Percentiles rank a stretch among this genome's conserved stretches.
Conservation (phyloP, 2,888 invertebrate species). For the Athetis lepigone region DNA sequence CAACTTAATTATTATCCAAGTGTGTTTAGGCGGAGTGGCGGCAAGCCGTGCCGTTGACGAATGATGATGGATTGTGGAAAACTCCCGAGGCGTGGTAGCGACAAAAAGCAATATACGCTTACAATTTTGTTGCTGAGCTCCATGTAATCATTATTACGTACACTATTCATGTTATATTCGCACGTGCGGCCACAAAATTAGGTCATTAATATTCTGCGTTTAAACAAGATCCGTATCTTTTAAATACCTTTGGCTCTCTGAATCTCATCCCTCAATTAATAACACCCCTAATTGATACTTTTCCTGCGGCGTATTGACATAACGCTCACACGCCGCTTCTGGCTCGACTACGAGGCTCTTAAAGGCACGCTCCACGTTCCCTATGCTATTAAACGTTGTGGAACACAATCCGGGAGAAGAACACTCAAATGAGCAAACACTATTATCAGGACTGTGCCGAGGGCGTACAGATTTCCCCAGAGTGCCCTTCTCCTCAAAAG, state of each 20-base stretch:
- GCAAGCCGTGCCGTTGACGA: constrained; percentile 68
- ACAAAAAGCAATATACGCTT: constrained; percentile 58
- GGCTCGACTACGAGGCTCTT: constrained; percentile 58
- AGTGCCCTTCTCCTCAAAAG: constrained; percentile 86
- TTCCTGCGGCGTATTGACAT: constrained; percentile 53
- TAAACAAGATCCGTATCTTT: background rate
- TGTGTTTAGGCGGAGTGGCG: constrained; percentile 63
- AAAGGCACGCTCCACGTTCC: constrained; percentile 67
- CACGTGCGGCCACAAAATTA: constrained; percentile 12
- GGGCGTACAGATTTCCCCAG: constrained; percentile 88
- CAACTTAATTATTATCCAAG: constrained; percentile 65
- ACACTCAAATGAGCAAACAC: constrained; percentile 89
- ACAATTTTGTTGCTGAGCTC: constrained; percentile 42
- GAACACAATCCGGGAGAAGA: constrained; percentile 82
- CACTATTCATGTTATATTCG: constrained; percentile 15
- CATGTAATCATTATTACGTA: constrained; percentile 21
- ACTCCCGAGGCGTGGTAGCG: constrained; percentile 46
- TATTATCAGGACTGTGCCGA: constrained; percentile 82
- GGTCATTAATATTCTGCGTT: background rate
- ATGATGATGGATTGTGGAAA: constrained; percentile 75
- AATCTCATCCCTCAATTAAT: constrained; percentile 39
- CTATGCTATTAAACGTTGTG: constrained; percentile 73
- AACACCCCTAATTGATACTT: constrained; percentile 48
- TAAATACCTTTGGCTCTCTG: constrained; percentile 2
- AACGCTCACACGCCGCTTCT: constrained; percentile 47